Base-by-base conservation (phyloP, 2,888 invertebrate species). In the Campaea margaritaria region DNA sequence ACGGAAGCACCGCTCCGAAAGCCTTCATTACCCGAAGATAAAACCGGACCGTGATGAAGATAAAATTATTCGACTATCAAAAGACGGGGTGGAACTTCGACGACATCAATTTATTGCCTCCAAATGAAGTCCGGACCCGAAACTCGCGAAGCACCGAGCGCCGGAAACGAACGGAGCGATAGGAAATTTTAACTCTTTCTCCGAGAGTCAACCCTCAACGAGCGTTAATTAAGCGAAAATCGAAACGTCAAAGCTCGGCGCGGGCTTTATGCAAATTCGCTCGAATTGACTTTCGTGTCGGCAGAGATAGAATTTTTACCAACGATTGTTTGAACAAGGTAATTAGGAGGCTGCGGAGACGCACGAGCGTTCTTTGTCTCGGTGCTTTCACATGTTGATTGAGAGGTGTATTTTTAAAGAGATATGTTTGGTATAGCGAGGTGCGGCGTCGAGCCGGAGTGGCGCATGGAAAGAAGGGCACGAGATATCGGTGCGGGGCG, bases 151-250 rank as follows among this genome's bases (percentile, higher is more conserved):
- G 76, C 76, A 77, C 76, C 78, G 82, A 81, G 76, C 76, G 77
- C 77, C 78, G 83, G 82, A 81, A 83, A 81, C 81, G 80, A 76
- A 81, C 78, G 76, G 76, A 76, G 76, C 78, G 79, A 76, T 82
- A 73, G 79, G 78, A 78, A 80, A 82, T 81, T 82, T 82, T 78
- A 87, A 89, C 88, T 87, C 89, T 87, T 89, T 86, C 87, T 82
- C 68, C 71, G 68, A 68, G 72, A 70, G 73, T 75, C 78, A 73
- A 63, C 82, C 77, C 50, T 78, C 82, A 70, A 75, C 83, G 82
- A 81, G 83, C 85, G 87, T 86, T 91, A 91, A 91, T 91, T 91
- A 89, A 90, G 89, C 89, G 87, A 89, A 90, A 89, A 91, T 90
- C 89, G 87, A 89, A 90, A 87, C 85, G 90, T 88, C 89, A 90